Base-by-base conservation (phyloP, 1,140 invertebrate genomes). In the Drosophila mauritiana region DNA sequence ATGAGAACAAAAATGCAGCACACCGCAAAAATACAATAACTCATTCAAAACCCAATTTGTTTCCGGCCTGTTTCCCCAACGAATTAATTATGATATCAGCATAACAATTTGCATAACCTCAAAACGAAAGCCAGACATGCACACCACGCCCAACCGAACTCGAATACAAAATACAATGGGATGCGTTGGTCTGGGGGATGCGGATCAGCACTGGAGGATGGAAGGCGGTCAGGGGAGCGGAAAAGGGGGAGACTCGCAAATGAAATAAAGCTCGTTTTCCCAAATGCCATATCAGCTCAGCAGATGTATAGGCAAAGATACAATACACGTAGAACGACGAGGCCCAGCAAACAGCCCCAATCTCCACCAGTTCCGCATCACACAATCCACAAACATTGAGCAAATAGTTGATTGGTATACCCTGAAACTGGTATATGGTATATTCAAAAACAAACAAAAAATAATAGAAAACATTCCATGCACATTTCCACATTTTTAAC, bases 11-110 rank as follows among this genome's bases (percentile, higher is more conserved):
- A 85, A 78, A 81, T 81, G 74, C 67, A 88, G 65, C 83, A 52
- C 52, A 76, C 78, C 83, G 52, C 75, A 88, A 83, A 76, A 72
- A 88, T 54, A 86, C 83, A 88, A 86, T 86, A 88, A 89, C 83
- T 88, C 83, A 88, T 88, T 89, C 83, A 88, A 88, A 88, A 76
- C 84, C 84, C 83, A 88, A 88, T 88, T 88, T 69, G 83, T 88
- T 88, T 88, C 83, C 83, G 83, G 79, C 84, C 83, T 88, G 83
- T 89, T 88, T 88, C 83, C 83, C 76, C 76, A 77, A 73, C 79
- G 84, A 88, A 88, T 89, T 88, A 88, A 88, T 88, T 88, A 88
- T 88, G 84, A 89, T 89, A 88, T 88, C 83, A 89, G 79, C 79
- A 88, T 88, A 88, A 89, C 83, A 88, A 88, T 88, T 88, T 88